These are phyloP conservation scores for Gobio occitaniae DNA, from an alignment of 2,797 vertebrate species.

Conservation along the genomic window DNA sequence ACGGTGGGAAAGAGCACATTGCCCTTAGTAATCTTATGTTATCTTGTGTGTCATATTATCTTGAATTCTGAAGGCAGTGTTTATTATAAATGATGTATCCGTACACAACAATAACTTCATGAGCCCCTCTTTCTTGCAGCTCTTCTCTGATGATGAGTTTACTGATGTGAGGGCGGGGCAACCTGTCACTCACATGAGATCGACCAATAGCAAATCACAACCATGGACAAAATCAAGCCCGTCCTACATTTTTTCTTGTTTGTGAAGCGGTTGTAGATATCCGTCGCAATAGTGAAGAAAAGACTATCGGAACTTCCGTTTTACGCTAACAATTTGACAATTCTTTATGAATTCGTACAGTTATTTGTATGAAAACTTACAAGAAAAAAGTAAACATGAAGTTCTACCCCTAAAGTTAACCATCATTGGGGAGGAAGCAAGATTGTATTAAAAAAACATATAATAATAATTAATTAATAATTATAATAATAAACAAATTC, in stretches of 20 bases:
- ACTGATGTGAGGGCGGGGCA: not conserved
- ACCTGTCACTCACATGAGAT: not conserved
- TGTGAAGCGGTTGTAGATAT: not conserved
- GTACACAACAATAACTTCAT: not conserved
- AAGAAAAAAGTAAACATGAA: not conserved
- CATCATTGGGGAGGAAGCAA: not conserved
- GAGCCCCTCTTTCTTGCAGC: not conserved
- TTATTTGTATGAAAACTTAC: not conserved
- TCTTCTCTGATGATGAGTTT: not conserved
- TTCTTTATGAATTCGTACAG: not conserved
- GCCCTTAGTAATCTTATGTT: not conserved
- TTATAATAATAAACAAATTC: too few species aligned
- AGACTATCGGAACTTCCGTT: not conserved
- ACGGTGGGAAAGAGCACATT: slow-evolving; percentile 13
- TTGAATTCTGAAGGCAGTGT: not conserved
- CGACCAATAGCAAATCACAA: not conserved
- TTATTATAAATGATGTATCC: not conserved
- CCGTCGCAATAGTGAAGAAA: not conserved
- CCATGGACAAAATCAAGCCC: not conserved
- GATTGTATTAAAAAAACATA: not conserved
- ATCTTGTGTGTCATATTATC: not conserved
- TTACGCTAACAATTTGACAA: not conserved
- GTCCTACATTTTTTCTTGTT: not conserved
- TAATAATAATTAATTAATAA: too few species aligned
- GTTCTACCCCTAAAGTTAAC: not conserved